Evolutionary conservation across 2,113 vertebrate species (phyloP), one percentile per base, ranked within the genome.

Genomic region (Podarcis cretensis): DNA sequence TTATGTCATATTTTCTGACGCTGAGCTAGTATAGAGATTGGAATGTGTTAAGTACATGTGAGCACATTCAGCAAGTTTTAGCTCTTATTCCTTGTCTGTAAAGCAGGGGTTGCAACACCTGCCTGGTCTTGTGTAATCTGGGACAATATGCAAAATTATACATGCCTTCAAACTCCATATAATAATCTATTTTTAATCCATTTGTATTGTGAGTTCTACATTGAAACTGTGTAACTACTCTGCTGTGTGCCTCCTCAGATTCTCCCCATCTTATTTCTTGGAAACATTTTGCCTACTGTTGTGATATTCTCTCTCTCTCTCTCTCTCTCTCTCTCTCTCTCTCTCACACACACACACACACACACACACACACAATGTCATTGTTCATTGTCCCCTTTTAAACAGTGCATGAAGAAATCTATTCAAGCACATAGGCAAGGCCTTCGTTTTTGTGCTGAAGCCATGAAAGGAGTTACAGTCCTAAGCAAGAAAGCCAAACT

Each of bases 321-420:
- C 48, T 48, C 48, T 48, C 48, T 48, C 48, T 48, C 43, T 48
- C 43, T 48, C 43, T 48, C 43, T 48, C 43, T 48, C 40, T 40
- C 40, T 40, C 40, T 37, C 43, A 43, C 43, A 43, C 43, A 48
- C 43, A 48, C 43, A 48, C 43, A 48, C 48, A 48, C 48, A 48
- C 48, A 48, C 48, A 48, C 48, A 54, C 48, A 54, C 48, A 54
- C 48, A 54, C 10, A 54, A 54, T 54, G 48, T 54, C 9, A 68
- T 92, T 88, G 69, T 85, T 93, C 80, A 85, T 91, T 18, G 57
- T 83, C 23, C 83, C 21, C 59, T 66, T 91, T 93, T 92, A 65
- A 90, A 30, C 5, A 93, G 6, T 14, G 91, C 90, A 92, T 91
- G 90, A 95, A 95, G 83, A 86, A 48, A 1, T 91, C 87, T 90